phyloP scores from a whole-genome alignment of 2,113 vertebrate genomes.

The Saguinus imperator region DNA sequence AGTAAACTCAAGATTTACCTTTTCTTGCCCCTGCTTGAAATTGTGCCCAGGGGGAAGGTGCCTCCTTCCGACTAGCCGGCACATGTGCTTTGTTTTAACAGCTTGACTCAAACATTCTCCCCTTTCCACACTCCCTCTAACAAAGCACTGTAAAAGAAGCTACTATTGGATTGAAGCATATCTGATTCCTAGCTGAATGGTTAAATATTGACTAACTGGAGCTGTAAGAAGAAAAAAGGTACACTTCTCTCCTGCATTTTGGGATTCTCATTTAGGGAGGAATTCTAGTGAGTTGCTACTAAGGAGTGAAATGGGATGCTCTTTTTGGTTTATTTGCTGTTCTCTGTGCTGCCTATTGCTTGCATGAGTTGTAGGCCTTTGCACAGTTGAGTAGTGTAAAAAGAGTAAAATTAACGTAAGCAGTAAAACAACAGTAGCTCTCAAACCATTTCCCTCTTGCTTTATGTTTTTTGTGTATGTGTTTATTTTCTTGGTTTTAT shows the following conservation, averaged over 20 bases:
- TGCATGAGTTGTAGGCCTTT: neutral
- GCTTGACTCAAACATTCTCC: neutral
- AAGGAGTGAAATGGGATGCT: neutral
- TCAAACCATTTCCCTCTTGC: neutral
- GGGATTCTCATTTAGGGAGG: neutral
- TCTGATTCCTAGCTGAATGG: neutral
- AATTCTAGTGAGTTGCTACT: neutral
- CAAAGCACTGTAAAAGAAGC: neutral
- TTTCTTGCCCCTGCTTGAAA: neutral
- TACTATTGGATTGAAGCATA: neutral
- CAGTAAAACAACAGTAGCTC: neutral
- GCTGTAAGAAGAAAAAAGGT: neutral
- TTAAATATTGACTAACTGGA: neutral
- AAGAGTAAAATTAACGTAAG: neutral
- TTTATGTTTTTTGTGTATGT: neutral
- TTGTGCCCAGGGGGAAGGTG: neutral
- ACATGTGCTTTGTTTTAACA: neutral
- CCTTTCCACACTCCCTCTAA: neutral
- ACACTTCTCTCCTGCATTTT: neutral
- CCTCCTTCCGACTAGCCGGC: neutral
- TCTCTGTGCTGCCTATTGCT: neutral
- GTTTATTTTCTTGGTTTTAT: constrained; percentile 47
- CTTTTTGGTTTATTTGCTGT: neutral
- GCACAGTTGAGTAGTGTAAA: neutral
- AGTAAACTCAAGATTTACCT: constrained; percentile 32